These are phyloP conservation scores for Drosophila rufa DNA, from an alignment of 1,140 invertebrate genomes.

Conservation along the genomic window DNA sequence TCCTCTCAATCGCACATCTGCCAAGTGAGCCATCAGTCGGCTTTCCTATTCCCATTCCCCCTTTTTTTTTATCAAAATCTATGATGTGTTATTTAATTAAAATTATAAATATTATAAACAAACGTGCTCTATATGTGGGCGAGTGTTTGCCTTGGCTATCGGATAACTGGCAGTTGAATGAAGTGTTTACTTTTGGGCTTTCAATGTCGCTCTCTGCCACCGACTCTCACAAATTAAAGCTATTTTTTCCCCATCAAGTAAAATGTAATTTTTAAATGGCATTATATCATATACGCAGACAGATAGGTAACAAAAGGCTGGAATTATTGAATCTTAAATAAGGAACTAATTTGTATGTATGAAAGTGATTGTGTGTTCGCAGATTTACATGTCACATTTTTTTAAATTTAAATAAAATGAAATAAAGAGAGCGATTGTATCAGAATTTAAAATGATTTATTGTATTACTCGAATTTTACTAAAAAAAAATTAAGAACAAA, in stretches of 20 bases:
- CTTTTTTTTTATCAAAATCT: slow-evolving; percentile 59
- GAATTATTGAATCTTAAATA: slow-evolving; percentile 9
- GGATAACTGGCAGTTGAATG: slow-evolving; percentile 55
- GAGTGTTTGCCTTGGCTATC: slow-evolving; percentile 30
- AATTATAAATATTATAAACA: slow-evolving; percentile 82
- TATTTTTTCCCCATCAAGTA: slow-evolving; percentile 41
- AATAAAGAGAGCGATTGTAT: neutral
- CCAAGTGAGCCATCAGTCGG: slow-evolving; percentile 70
- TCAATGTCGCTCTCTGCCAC: slow-evolving; percentile 38
- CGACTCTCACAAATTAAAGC: slow-evolving; percentile 45
- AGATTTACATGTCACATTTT: neutral
- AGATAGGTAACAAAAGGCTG: slow-evolving; percentile 3
- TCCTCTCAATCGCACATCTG: slow-evolving; percentile 40
- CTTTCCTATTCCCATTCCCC: slow-evolving; percentile 10
- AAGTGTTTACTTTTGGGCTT: slow-evolving; percentile 70
- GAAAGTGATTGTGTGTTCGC: neutral
- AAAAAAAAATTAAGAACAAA: slow-evolving; percentile 3
- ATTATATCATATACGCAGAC: slow-evolving; percentile 1
- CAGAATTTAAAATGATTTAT: slow-evolving; percentile 1
- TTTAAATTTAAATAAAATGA: neutral
- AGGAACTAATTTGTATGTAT: neutral
- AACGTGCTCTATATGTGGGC: slow-evolving; percentile 43
- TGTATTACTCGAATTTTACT: no score
- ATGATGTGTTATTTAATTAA: slow-evolving; percentile 76
- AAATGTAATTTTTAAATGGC: slow-evolving; percentile 44